Evolutionary conservation across 1,140 invertebrate species (phyloP), one percentile per base, ranked within the genome.

Genomic region (Brachionus sp.): DNA sequence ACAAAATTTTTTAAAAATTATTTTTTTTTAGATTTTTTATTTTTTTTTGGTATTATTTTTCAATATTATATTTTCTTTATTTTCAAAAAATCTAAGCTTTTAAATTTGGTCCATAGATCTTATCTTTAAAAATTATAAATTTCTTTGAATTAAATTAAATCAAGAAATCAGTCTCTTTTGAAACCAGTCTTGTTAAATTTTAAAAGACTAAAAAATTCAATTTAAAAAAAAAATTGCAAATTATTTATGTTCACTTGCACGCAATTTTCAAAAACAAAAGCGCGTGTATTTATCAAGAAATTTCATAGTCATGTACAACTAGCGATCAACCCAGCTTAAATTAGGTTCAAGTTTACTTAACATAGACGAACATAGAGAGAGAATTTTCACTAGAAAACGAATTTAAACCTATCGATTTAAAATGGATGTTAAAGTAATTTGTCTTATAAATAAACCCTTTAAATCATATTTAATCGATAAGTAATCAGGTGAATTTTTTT

Each of bases 361-460:
- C 7, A 35, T 46, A 75, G 42, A 57, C 50, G 50, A 57, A 57
- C 50, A 57, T 57, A 57, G 50, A 57, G 16, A 75, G 70, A 46
- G 42, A 75, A 46, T 66, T 66, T 16, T 33, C 25, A 75, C 19
- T 46, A 35, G 19, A 75, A 75, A 44, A 25, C 70, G 16, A 75
- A 75, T 37, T 70, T 37, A 70, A 70, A 70, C 19, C 66, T 70
- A 50, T 75, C 39, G 50, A 78, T 37, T 46, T 66, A 80, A 37
- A 80, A 80, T 80, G 77, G 77, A 80, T 29, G 53, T 62, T 53
- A 80, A 80, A 80, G 77, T 80, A 80, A 75, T 46, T 75, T 75
- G 66, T 70, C 66, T 70, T 70, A 42, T 39, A 46, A 35, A 75
- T 25, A 25, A 46, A 29, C 33, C 33, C 33, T n/a, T 46, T 75